Evolutionary conservation across 2,888 invertebrate genomes (phyloP).

Genomic region (Drosophila falleni): DNA sequence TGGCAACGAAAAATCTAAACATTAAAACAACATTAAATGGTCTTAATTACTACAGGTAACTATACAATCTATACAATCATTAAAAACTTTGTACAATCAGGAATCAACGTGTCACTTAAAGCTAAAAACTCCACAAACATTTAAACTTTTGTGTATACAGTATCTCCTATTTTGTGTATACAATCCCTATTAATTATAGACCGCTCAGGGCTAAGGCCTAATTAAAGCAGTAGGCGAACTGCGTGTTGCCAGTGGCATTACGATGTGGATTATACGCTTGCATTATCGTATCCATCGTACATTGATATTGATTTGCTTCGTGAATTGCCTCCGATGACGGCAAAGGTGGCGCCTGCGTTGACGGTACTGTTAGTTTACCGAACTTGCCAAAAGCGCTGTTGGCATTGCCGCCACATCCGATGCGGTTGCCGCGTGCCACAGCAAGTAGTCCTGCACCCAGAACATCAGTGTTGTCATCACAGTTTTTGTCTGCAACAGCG

Average conservation of each 20-base stretch:
- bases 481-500: constrained; percentile 53
- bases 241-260: constrained; percentile 67
- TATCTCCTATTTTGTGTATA: background rate
- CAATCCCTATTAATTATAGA: constrained; percentile 2
- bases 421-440: constrained; percentile 46
- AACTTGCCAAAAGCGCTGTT: constrained; percentile 66
- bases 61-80: constrained; percentile 69
- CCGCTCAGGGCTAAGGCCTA: constrained; percentile 28
- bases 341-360: constrained; percentile 29
- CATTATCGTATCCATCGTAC: constrained; percentile 82
- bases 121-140: constrained; percentile 45
- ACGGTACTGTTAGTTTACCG: constrained; percentile 50
- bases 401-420: constrained; percentile 34
- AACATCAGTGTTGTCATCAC: constrained; percentile 62
- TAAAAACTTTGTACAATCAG: constrained; percentile 76
- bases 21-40: constrained; percentile 43
- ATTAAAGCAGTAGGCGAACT: constrained; percentile 78
- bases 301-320: constrained; percentile 71
- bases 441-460: constrained; percentile 52
- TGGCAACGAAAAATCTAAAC: constrained; percentile 28
- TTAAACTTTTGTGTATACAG: constrained; percentile 31
- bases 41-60: constrained; percentile 34
- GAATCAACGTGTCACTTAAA: constrained; percentile 58
- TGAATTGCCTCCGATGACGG: constrained; percentile 45
- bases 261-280: constrained; percentile 82